Evolutionary conservation across 2,797 vertebrate species (phyloP), one percentile per base, ranked within the genome.

Genomic region (Artibeus jamaicensis): DNA sequence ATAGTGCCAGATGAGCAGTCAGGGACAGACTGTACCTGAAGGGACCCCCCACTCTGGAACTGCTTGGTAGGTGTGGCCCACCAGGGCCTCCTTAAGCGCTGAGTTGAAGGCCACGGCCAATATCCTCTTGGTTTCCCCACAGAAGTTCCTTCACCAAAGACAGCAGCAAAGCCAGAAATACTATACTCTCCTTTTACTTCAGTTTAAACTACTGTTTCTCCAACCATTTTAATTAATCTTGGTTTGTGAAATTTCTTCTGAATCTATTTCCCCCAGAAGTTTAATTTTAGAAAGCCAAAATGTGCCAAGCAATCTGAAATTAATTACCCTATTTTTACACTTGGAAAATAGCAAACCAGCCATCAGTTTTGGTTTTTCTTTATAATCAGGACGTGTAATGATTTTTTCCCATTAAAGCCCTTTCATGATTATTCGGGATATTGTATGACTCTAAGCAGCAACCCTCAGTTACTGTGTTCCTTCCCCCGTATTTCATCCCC

Each of bases 221-320:
- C 26, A 87, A 71, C 29, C 73, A 55, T 62, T 92, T 91, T 92
- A 95, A 97, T 96, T 89, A 92, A 95, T 48, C 68, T 34, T 82
- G 81, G 81, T 95, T 74, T 84, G 48, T 87, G 24, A 89, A 74
- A 94, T 79, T 71, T 93, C 37, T 87, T 91, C 71, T 65, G 84
- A 94, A 62, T 78, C 82, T 89, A 68, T 85, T 89, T 95, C 88
- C 70, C 76, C 8, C 42, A 92, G 59, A 89, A 70, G 53, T 90
- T 91, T 95, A 89, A 97, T 86, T 97, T 95, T 85, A 91, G 89
- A 91, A 93, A 96, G 57, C 44, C 81, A 91, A 94, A 92, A 86
- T 79, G 81, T 91, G 96, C 83, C 76, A 93, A 96, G 77, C 42
- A 48, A 89, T 92, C 86, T 76, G 86, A 91, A 97, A 94, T 95